A percentile compares a stretch with the other conserved stretches of the same genome.
These are phyloP conservation scores for Sisyra terminalis DNA, from an alignment of 2,888 invertebrate species.

Conservation along the genomic window DNA sequence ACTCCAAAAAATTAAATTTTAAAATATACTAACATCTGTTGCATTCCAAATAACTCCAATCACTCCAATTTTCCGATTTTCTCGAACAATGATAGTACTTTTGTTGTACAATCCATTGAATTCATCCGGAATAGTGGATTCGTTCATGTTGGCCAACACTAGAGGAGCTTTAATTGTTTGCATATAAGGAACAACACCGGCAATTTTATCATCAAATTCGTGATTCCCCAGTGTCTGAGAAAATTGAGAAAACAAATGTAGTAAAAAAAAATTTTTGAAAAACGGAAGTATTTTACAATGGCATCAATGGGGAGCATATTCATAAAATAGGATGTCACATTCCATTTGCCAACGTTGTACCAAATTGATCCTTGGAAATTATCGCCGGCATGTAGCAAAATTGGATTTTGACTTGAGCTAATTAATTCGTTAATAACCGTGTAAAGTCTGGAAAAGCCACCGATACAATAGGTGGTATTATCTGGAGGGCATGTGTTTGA, in stretches of 20 bases:
- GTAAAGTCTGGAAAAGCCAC: constrained; percentile 50
- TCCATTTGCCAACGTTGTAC: constrained; percentile 61
- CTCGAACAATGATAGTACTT: constrained; percentile 42
- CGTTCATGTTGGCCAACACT: constrained; percentile 64
- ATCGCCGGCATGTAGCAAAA: constrained; percentile 70
- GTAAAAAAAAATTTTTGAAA: too few species aligned
- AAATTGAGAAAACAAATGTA: constrained; percentile 8
- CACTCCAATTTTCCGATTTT: constrained; percentile 52
- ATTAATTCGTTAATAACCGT: constrained; percentile 32
- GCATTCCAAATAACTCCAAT: constrained; percentile 40
- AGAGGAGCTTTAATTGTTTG: constrained; percentile 43
- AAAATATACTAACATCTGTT: not conserved
- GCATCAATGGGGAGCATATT: constrained; percentile 61
- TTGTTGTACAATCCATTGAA: constrained; percentile 35
- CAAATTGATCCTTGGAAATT: constrained; percentile 76
- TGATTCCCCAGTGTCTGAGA: constrained; percentile 74
- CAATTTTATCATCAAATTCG: constrained; percentile 66
- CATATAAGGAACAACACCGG: constrained; percentile 55
- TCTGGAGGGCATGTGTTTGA: constrained; percentile 35
- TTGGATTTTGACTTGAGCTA: constrained; percentile 27
- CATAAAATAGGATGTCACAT: constrained; percentile 56
- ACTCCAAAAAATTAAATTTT: too few species aligned
- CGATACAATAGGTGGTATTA: constrained; percentile 37
- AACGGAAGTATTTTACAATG: too few species aligned
- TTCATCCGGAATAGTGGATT: constrained; percentile 37